phyloP scores from a whole-genome alignment of 2,113 vertebrate species.

The Leucoraja erinaceus region DNA sequence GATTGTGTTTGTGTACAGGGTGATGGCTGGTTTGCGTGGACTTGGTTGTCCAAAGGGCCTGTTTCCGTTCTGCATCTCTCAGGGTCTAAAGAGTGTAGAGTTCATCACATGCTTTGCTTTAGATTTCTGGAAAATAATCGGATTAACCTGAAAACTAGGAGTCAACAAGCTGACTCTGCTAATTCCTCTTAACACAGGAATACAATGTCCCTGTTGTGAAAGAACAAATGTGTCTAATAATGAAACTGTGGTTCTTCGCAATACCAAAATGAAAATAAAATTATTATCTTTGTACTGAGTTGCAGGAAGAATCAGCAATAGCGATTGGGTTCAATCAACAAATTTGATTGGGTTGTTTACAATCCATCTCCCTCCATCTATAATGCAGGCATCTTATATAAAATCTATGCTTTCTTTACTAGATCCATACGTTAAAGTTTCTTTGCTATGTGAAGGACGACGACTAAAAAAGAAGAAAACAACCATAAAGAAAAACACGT shows the following conservation, averaged over 20 bases:
- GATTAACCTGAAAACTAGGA: neutral
- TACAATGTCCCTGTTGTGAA: neutral
- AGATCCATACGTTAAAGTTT: conserved; percentile 97
- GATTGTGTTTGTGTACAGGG: too few relatives aligned
- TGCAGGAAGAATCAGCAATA: neutral
- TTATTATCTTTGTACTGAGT: neutral
- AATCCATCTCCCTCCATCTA: too few relatives aligned
- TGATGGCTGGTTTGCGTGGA: too few relatives aligned
- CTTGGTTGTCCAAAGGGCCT: too few relatives aligned
- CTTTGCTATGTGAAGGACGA: conserved; percentile 86
- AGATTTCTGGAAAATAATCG: neutral
- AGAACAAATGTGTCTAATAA: neutral
- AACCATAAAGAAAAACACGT: conserved; percentile 94
- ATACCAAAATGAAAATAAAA: neutral
- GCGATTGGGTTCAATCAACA: neutral
- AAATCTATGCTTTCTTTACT: neutral
- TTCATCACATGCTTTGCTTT: neutral
- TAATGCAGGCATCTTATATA: neutral
- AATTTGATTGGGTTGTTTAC: neutral
- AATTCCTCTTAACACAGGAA: neutral
- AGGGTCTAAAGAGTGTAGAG: neutral
- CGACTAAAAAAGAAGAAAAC: conserved; percentile 98
- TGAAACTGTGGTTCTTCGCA: neutral
- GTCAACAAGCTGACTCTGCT: neutral
- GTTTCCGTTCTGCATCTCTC: too few relatives aligned